phyloP scores from a whole-genome alignment of 2,113 vertebrate species.

The Xenotilapia longispinis region DNA sequence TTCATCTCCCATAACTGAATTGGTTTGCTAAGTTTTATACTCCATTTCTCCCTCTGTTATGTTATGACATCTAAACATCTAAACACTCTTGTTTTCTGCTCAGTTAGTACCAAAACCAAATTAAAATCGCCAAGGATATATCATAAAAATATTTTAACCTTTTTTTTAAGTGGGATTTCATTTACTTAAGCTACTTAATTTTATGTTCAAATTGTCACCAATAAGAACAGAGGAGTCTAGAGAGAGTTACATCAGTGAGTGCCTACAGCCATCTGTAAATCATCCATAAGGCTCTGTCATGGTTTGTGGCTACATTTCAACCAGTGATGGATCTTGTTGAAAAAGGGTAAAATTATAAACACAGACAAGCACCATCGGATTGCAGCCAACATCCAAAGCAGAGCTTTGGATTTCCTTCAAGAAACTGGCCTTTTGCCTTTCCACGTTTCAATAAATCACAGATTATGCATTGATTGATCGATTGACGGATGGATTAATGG shows the following conservation, averaged over 20 bases:
- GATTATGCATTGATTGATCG: neutral
- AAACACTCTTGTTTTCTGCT: neutral
- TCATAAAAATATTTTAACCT: neutral
- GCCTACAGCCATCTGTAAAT: neutral
- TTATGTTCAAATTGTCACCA: neutral
- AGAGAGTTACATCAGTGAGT: neutral
- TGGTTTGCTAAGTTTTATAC: neutral
- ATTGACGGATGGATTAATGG: neutral
- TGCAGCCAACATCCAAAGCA: neutral
- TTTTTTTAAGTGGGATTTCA: neutral
- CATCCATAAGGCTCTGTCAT: neutral
- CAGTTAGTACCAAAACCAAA: neutral
- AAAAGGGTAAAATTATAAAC: neutral
- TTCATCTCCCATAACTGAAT: neutral
- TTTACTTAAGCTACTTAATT: neutral
- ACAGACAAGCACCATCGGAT: neutral
- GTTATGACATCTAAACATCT: neutral
- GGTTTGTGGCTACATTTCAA: neutral
- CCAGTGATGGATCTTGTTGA: neutral
- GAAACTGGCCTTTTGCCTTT: neutral
- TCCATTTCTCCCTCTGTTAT: neutral
- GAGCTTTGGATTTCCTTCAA: neutral
- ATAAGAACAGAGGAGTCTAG: neutral
- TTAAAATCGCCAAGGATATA: neutral
- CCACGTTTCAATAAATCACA: neutral